Evolutionary conservation across 2,113 vertebrate species (phyloP).

Genomic region (Tachysurus fulvidraco): DNA sequence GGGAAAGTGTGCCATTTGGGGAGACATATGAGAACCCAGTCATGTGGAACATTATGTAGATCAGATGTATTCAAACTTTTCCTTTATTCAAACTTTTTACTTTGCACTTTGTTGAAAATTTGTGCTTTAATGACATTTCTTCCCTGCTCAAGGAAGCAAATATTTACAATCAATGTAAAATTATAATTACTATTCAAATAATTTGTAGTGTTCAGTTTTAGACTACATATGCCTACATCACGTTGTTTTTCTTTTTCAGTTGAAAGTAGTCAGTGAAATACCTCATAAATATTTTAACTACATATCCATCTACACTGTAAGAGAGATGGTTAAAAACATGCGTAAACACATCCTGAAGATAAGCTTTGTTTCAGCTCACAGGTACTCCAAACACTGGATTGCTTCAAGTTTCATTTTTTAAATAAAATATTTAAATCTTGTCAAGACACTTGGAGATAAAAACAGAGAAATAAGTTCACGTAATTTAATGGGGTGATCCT

Average conservation of each 20-base stretch:
- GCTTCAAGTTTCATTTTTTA: too few species aligned
- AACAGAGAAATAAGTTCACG: too few species aligned
- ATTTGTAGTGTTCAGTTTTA: not conserved
- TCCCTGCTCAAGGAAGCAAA: not conserved
- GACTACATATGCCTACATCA: not conserved
- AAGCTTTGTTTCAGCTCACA: too few species aligned
- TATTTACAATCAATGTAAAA: not conserved
- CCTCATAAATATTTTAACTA: not conserved
- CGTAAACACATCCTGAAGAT: too few species aligned
- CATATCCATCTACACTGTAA: too few species aligned
- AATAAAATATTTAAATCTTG: too few species aligned
- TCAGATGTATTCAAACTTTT: not conserved
- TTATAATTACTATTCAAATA: not conserved
- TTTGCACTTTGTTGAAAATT: not conserved
- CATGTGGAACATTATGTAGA: constrained; percentile 7
- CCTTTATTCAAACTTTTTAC: too few species aligned
- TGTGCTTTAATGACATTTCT: not conserved
- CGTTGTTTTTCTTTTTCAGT: not conserved
- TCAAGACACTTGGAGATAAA: too few species aligned
- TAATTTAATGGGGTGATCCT: too few species aligned
- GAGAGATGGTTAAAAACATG: too few species aligned
- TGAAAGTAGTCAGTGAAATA: not conserved
- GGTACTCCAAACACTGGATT: too few species aligned
- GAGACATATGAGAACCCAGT: constrained; percentile 11
- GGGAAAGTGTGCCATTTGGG: constrained; percentile 12